Evolutionary conservation across 2,113 vertebrate genomes (phyloP).

Genomic region (Cyprinodon brontotheroides): DNA sequence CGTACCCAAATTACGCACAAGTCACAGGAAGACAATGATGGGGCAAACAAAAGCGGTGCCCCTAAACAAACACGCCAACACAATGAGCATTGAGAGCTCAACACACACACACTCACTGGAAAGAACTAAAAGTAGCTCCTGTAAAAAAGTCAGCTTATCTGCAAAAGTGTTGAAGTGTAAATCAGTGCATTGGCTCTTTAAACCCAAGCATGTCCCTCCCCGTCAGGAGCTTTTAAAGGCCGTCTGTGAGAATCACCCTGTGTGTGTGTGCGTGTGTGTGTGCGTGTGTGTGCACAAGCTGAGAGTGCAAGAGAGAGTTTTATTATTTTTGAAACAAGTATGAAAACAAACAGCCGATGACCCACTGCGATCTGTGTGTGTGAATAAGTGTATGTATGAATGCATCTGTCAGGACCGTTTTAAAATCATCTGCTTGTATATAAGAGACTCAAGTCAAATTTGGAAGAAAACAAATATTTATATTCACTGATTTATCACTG

Average conservation of each 20-base stretch:
- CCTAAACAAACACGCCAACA: constrained; percentile 69
- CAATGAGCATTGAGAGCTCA: constrained; percentile 69
- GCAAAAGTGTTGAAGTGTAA: constrained; percentile 35
- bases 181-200: constrained; percentile 40
- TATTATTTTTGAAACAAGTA: constrained; percentile 33
- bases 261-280: not conserved
- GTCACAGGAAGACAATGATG: constrained; percentile 56
- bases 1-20: not conserved
- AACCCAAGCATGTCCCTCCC: constrained; percentile 53
- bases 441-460: constrained; percentile 7
- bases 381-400: constrained; percentile 1
- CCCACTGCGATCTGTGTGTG: not conserved
- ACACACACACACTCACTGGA: constrained; percentile 6
- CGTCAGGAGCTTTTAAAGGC: constrained; percentile 16
- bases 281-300: not conserved
- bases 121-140: constrained; percentile 21
- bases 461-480: constrained; percentile 31
- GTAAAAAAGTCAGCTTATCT: constrained; percentile 51
- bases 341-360: constrained; percentile 32
- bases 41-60: constrained; percentile 66
- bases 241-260: not conserved
- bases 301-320: not conserved
- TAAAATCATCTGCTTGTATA: constrained; percentile 4
- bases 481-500: not conserved
- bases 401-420: not conserved